Percentiles rank a stretch among this genome's conserved stretches.
These are phyloP conservation scores for Thermophis baileyi DNA, from an alignment of 2,113 vertebrate genomes.

Conservation along the genomic window DNA sequence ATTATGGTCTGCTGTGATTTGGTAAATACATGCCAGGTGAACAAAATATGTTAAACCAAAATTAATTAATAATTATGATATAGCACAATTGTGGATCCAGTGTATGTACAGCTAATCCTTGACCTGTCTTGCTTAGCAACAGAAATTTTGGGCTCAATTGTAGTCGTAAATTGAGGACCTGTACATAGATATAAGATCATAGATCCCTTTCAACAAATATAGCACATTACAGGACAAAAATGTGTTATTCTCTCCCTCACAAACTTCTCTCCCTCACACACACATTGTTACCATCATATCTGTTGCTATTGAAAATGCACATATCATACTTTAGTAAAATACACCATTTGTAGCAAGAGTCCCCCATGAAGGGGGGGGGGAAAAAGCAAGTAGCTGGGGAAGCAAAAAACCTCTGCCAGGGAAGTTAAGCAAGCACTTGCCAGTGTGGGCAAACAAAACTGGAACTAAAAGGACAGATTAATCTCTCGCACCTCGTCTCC, in stretches of 20 bases:
- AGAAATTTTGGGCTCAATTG: background rate
- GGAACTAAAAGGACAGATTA: background rate
- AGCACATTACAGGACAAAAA: background rate
- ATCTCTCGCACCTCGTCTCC: background rate
- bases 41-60: background rate
- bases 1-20: background rate
- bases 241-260: background rate
- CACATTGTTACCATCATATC: background rate
- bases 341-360: background rate
- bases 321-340: background rate
- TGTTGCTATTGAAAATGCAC: background rate
- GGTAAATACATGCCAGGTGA: background rate
- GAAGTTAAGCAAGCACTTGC: background rate
- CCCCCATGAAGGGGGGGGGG: no score
- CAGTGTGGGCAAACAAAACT: background rate
- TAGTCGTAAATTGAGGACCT: background rate
- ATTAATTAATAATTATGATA: background rate
- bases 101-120: background rate
- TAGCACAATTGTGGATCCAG: background rate
- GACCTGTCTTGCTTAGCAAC: background rate
- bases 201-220: background rate
- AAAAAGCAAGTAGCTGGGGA: background rate
- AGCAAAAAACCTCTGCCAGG: background rate
- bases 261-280: background rate
- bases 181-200: background rate